Base-by-base conservation (phyloP, 2,113 vertebrate genomes). In the Clupea harengus region DNA sequence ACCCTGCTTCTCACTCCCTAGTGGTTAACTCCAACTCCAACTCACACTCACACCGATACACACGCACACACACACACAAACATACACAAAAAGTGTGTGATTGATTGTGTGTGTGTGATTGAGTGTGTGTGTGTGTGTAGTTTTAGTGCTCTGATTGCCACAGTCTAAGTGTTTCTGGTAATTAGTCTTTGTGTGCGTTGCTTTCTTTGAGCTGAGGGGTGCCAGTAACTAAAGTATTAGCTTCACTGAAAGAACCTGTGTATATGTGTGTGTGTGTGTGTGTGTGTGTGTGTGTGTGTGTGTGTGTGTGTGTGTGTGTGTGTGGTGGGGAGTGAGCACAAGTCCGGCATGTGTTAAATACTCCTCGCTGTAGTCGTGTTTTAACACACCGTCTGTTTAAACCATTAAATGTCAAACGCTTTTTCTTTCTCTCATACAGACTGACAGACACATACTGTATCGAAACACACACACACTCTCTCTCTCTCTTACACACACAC, bases 41-140 rank as follows among this genome's bases (percentile, higher is more conserved):
- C 52, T 4, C 52, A 54, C 15, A 54, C 52, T 17, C 52, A 67
- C 60, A 67, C 60, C 47, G n/a, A 75, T 82, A 28, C 57, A 28
- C 45, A 67, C 60, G 6, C 60, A 67, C 6, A 25, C n/a, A 67
- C 60, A 67, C 60, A 25, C n/a, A 60, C 22, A 60, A 4, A 13
- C 60, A 67, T 22, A 67, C 60, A 67, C 22, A n/a, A 1, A 64
- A 3, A 28, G 64, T 67, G n/a, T 67, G 64, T 67, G 22, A 13
- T 3, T 64, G 57, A 22, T 18, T 64, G 64, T 67, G 64, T 28
- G 64, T 67, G 64, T 67, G 64, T 67, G 64, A 28, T n/a, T 28
- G 22, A 28, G 64, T 25, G 64, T 67, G 64, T 28, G 64, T 67
- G 28, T 72, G 85, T 45, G 20, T 84, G 32, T 57, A 82, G 87